Percentiles rank a stretch among this genome's conserved stretches.
Evolutionary conservation across 2,797 vertebrate genomes (phyloP).

Genomic region (Crenuchus spilurus): DNA sequence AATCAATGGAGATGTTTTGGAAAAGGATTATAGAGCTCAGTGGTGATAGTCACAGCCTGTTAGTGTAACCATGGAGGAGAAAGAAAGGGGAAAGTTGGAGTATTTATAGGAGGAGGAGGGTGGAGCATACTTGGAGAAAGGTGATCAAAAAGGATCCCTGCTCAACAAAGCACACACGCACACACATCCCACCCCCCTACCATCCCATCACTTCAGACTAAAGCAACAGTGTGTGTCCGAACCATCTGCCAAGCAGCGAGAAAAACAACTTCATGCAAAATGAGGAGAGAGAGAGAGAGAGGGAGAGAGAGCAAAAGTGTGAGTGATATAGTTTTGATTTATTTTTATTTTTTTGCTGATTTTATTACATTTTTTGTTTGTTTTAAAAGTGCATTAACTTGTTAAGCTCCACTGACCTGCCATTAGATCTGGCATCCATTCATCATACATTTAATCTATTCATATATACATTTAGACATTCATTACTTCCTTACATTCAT

Average conservation of each 20-base stretch:
- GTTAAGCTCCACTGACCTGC: too few relatives aligned
- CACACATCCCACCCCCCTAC: constrained; percentile 12
- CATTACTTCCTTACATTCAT: too few relatives aligned
- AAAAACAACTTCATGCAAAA: constrained; percentile 56
- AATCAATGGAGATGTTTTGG: constrained; percentile 64
- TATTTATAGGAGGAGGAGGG: constrained; percentile 54
- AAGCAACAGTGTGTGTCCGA: constrained; percentile 70
- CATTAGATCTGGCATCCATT: too few relatives aligned
- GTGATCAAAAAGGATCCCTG: constrained; percentile 28
- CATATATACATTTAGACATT: too few relatives aligned
- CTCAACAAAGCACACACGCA: constrained; percentile 46
- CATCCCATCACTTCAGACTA: constrained; percentile 54
- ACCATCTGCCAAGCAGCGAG: constrained; percentile 67
- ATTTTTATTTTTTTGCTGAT: too few relatives aligned
- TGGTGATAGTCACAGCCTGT: constrained; percentile 57
- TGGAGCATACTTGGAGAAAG: constrained; percentile 33
- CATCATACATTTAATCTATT: too few relatives aligned
- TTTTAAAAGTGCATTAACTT: too few relatives aligned
- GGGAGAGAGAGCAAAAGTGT: not conserved
- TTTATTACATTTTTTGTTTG: too few relatives aligned
- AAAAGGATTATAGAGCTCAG: constrained; percentile 64
- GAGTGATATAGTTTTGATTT: too few relatives aligned
- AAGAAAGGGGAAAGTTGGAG: constrained; percentile 40
- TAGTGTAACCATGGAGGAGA: constrained; percentile 65
- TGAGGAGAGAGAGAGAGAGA: constrained; percentile 26